phyloP scores from a whole-genome alignment of 2,888 invertebrate species.

The Drosophila flavopinicola region DNA sequence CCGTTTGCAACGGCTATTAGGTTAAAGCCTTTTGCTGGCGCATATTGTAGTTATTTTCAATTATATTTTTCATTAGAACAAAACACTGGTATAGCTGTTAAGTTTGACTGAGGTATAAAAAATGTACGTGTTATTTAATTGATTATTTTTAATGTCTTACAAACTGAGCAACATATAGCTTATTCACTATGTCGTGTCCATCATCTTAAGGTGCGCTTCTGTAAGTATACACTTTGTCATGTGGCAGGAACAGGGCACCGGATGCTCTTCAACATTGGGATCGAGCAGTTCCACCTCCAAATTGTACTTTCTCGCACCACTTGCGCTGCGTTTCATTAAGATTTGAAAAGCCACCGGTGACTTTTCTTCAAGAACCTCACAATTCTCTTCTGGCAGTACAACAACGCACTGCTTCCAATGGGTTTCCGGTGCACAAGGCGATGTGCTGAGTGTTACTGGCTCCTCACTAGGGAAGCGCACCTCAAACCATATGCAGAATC shows the following conservation, averaged over 20 bases:
- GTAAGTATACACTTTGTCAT: conserved; percentile 91
- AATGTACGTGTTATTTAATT: conserved; percentile 56
- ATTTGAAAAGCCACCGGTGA: conserved; percentile 90
- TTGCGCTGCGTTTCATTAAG: conserved; percentile 84
- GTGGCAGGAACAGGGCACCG: conserved; percentile 91
- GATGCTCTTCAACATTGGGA: conserved; percentile 89
- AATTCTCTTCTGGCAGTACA: conserved; percentile 88
- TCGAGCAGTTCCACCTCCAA: conserved; percentile 89
- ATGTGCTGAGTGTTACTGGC: conserved; percentile 90
- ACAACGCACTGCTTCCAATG: conserved; percentile 98
- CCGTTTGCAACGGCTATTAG: conserved; percentile 78
- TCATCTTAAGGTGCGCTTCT: conserved; percentile 84
- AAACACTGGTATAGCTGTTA: conserved; percentile 55
- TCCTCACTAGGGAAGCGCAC: conserved; percentile 89
- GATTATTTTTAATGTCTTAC: conserved; percentile 30
- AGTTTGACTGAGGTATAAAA: conserved; percentile 70
- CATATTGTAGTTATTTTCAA: conserved; percentile 32
- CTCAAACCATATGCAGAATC: conserved; percentile 92
- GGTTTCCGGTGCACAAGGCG: conserved; percentile 90
- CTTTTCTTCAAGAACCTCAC: conserved; percentile 84
- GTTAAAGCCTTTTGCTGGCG: conserved; percentile 46
- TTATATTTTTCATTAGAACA: conserved; percentile 35
- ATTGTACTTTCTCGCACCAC: conserved; percentile 86
- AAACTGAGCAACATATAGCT: conserved; percentile 7
- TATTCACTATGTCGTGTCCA: conserved; percentile 59